Conservation (phyloP, 2,113 vertebrate species). For the Acrocephalus arundinaceus region DNA sequence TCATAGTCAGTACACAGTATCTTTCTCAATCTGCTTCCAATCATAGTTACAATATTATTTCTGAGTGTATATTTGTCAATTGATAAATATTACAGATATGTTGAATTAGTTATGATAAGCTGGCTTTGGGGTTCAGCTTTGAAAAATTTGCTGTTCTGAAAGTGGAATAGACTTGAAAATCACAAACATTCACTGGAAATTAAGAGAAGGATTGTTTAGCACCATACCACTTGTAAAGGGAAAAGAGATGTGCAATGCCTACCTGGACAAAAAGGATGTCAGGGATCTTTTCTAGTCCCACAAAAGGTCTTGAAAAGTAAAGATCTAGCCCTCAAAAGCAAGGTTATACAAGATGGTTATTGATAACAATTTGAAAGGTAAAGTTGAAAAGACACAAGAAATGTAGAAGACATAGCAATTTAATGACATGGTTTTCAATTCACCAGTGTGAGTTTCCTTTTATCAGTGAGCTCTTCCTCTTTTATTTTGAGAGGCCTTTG, state of each 20-base stretch:
- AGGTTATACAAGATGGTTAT: neutral
- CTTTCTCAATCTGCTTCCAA: neutral
- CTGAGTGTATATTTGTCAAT: neutral
- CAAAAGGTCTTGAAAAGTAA: neutral
- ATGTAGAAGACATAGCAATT: neutral
- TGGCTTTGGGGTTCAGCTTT: neutral
- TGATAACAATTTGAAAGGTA: neutral
- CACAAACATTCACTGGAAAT: neutral
- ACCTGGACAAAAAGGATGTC: neutral
- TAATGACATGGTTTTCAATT: neutral
- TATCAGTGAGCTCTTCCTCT: neutral
- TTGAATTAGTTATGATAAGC: neutral
- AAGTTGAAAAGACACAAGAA: neutral
- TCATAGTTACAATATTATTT: neutral
- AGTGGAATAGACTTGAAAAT: neutral
- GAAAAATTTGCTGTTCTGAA: neutral
- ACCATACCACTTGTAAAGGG: too few species aligned
- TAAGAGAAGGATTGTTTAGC: neutral
- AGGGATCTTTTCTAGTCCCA: neutral
- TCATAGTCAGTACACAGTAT: neutral
- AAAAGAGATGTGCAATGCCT: neutral
- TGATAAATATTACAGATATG: neutral
- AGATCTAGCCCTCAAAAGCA: neutral
- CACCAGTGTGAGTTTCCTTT: neutral
- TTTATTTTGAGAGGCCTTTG: neutral